Evolutionary conservation across 1,140 invertebrate species (phyloP), one percentile per base, ranked within the genome.

Genomic region (Meloidogyne exigua): DNA sequence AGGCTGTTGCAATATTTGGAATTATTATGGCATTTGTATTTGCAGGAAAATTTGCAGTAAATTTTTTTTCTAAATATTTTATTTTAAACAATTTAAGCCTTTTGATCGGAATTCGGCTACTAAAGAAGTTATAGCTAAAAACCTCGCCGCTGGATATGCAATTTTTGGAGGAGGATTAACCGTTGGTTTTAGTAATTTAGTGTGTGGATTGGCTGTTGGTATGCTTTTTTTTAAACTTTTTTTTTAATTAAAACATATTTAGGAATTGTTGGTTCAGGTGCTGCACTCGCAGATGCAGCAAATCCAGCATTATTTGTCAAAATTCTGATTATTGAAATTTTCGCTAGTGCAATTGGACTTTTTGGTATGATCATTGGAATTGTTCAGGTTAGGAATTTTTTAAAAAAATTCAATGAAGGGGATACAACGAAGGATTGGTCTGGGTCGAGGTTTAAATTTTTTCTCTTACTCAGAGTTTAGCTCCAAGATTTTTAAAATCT

Each of bases 1-100:
- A 98, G 89, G 95, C 95, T 83, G 95, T 98, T 0, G 95, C 95
- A 72, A 98, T 98, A 89, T 98, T 98, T 88, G 95, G 95, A n/a
- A 91, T 98, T 26, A 98, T 98, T 86, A 95, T 95, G 84, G 95
- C 95, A 39, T 97, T 98, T 87, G 94, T 98, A 32, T 91, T 98
- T 57, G 93, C 93, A 70, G 94, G 93, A 80, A 91, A 92, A 86
- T 89, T 95, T 78, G 92, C 92, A 79, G 91, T 91, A 86, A n/a
- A 86, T 88, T 78, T 68, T 68, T 44, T 78, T 69, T 39, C 76
- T 65, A 77, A 18, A 76, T 82, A 49, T 44, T 68, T 28, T 23
- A 10, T 67, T 28, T 72, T 63, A 15, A 23, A 7, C 9, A 3
- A 39, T 28, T 72, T 64, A 36, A 73, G 72, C 42, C 42, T 21